phyloP scores from a whole-genome alignment of 37 sponge, comb jelly and placozoan species.

The Ianthella basta region DNA sequence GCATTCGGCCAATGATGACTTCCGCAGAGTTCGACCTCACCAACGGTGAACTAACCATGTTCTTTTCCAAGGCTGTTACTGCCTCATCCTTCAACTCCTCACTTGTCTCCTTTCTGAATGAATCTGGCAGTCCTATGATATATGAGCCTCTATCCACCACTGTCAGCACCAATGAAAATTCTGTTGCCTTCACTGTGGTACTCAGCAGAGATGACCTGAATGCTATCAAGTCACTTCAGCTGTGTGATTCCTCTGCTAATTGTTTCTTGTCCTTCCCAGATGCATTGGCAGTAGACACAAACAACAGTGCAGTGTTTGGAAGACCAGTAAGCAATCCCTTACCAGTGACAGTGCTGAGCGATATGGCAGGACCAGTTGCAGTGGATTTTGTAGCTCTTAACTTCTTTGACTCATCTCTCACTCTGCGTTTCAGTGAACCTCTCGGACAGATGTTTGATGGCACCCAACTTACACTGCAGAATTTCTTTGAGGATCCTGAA shows the following conservation, averaged over 20 bases:
- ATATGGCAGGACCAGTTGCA: slow-evolving; percentile 70
- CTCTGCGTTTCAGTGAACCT: slow-evolving; percentile 83
- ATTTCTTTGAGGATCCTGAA: slow-evolving; percentile 38
- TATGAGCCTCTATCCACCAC: background rate
- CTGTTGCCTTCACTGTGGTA: slow-evolving; percentile 30
- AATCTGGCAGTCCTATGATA: background rate
- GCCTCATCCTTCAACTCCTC: slow-evolving; percentile 41
- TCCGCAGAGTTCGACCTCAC: slow-evolving; percentile 61
- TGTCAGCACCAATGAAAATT: background rate
- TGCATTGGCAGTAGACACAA: slow-evolving; percentile 56
- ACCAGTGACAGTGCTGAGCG: slow-evolving; percentile 42
- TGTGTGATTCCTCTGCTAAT: slow-evolving; percentile 47
- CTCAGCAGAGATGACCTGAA: slow-evolving; percentile 61
- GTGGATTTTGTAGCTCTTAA: slow-evolving; percentile 67
- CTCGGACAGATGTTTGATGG: slow-evolving; percentile 42
- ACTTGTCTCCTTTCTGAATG: slow-evolving; percentile 42
- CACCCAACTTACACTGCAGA: slow-evolving; percentile 55
- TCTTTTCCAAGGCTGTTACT: slow-evolving; percentile 71
- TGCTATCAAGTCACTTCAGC: slow-evolving; percentile 40
- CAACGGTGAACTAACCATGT: slow-evolving; percentile 59
- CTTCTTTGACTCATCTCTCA: slow-evolving; percentile 55
- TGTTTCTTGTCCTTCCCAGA: slow-evolving; percentile 63
- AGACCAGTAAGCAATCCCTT: slow-evolving; percentile 48
- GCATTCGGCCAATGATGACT: slow-evolving; percentile 42
- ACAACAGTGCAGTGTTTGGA: slow-evolving; percentile 32